Evolutionary conservation across 2,797 vertebrate genomes (phyloP).

Genomic region (Aselliscus stoliczkanus): DNA sequence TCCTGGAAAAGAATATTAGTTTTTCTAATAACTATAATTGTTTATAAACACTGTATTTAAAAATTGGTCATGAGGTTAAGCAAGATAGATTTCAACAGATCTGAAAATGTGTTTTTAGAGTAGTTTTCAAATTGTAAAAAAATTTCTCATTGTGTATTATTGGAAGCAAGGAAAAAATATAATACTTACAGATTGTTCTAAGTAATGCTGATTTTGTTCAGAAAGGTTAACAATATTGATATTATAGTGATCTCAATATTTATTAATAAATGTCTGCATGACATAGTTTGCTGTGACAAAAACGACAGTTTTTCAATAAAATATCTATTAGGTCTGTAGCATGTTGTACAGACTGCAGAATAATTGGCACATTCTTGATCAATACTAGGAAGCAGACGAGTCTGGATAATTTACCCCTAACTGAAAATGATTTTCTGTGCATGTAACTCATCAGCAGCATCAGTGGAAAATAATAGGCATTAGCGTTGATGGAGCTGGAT

Average conservation of each 20-base stretch:
- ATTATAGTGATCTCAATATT: background rate
- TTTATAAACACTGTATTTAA: background rate
- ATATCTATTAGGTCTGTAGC: slow-evolving; percentile 5
- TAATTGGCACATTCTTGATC: background rate
- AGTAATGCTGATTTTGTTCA: background rate
- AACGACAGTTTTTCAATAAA: slow-evolving; percentile 19
- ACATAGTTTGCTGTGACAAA: background rate
- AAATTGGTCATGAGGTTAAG: background rate
- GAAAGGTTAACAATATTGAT: background rate
- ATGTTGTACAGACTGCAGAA: background rate
- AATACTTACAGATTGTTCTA: background rate
- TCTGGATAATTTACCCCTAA: slow-evolving; percentile 33
- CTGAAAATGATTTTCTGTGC: background rate
- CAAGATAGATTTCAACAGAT: no score
- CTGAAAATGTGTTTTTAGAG: background rate
- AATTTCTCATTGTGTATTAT: background rate
- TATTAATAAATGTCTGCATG: background rate
- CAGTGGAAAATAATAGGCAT: background rate
- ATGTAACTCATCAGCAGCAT: background rate
- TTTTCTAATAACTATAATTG: background rate
- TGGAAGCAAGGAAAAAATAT: background rate
- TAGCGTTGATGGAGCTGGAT: background rate
- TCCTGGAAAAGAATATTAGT: background rate
- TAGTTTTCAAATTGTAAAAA: background rate
- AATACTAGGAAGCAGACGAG: background rate